Evolutionary conservation across 2,888 invertebrate species (phyloP).

Genomic region (Cryptus armator): DNA sequence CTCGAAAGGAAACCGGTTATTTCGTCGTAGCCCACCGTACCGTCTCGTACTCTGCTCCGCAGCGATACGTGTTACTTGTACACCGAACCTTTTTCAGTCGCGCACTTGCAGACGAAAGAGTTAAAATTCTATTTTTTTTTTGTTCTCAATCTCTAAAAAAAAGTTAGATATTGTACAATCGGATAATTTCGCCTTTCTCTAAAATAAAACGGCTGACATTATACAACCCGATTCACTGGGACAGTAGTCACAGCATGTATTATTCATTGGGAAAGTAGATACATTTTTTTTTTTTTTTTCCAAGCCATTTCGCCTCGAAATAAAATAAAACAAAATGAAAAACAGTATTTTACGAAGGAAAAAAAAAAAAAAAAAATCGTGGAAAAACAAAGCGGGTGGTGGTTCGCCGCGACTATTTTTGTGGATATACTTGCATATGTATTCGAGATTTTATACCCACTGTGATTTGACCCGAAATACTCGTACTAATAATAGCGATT

Average conservation of each 20-base stretch:
- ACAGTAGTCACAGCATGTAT: too few relatives aligned
- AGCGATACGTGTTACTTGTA: conserved; percentile 28
- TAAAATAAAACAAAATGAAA: not conserved
- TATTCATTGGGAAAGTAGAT: not conserved
- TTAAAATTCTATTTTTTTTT: not conserved
- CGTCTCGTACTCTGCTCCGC: conserved; percentile 47
- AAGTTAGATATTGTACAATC: too few relatives aligned
- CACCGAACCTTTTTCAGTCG: conserved; percentile 5
- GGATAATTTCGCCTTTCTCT: too few relatives aligned
- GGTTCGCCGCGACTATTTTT: conserved; percentile 16
- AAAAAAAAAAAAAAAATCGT: not conserved
- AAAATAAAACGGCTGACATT: not conserved
- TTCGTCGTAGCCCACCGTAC: conserved; percentile 63
- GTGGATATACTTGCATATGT: conserved; percentile 18
- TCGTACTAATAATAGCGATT: conserved; percentile 44
- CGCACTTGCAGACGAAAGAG: not conserved
- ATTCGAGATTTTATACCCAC: conserved; percentile 43
- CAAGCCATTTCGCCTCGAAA: not conserved
- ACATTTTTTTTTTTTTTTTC: not conserved
- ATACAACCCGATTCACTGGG: not conserved
- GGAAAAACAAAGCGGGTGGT: not conserved
- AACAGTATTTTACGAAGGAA: not conserved
- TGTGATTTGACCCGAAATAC: conserved; percentile 62
- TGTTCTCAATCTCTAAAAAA: not conserved
- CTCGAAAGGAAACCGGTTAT: conserved; percentile 67